These are phyloP conservation scores for Melipona quadrifasciata DNA, from an alignment of 1,140 invertebrate species.

Conservation along the genomic window DNA sequence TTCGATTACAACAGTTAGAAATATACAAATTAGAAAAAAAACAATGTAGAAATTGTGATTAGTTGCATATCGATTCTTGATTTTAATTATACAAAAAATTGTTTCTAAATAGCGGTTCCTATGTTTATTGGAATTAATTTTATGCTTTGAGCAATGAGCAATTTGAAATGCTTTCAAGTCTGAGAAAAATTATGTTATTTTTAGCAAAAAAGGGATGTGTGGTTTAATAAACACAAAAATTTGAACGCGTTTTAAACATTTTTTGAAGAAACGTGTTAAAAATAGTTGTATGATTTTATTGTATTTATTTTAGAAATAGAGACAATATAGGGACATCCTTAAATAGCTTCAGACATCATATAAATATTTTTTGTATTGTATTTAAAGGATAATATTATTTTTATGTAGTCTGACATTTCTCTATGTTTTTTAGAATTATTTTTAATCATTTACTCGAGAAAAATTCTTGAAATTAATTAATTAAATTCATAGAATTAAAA, in stretches of 20 bases:
- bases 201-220: not conserved
- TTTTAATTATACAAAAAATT: not conserved
- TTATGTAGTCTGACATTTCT: not conserved
- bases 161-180: not conserved
- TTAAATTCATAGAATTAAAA: not conserved
- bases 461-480: not conserved
- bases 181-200: not conserved
- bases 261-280: not conserved
- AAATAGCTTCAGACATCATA: not conserved
- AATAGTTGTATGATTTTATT: not conserved
- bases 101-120: conserved; percentile 30
- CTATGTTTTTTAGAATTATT: not conserved
- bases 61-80: not conserved
- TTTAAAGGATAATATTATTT: not conserved
- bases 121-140: conserved; percentile 22
- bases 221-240: not conserved
- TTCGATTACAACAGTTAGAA: no score
- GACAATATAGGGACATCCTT: not conserved
- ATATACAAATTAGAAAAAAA: not conserved
- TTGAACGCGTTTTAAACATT: not conserved
- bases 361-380: not conserved
- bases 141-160: not conserved
- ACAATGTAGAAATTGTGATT: not conserved
- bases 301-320: not conserved
- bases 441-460: not conserved